These are phyloP conservation scores for Chaetodon trifasciatus DNA, from an alignment of 2,797 vertebrate genomes.

Conservation along the genomic window DNA sequence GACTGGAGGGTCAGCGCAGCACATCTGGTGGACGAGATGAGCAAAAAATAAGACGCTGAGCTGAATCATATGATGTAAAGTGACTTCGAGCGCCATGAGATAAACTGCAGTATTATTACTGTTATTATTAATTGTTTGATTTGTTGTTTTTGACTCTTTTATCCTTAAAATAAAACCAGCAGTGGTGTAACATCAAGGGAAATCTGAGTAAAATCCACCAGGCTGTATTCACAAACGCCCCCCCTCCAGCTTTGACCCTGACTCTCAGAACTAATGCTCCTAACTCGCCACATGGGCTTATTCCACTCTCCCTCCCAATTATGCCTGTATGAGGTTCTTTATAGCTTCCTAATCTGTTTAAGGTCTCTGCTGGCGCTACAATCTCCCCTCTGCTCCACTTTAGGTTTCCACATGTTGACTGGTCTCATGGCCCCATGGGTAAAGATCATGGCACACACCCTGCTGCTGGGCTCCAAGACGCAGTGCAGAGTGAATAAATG, in stretches of 20 bases:
- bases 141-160: neutral
- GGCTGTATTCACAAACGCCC: slow-evolving; percentile 11
- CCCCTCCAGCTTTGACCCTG: slow-evolving; percentile 32
- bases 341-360: slow-evolving; percentile 65
- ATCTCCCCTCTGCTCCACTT: slow-evolving; percentile 60
- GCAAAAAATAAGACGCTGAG: neutral
- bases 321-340: slow-evolving; percentile 52
- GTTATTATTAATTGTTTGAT: too few relatives aligned
- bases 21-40: neutral
- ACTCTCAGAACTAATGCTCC: slow-evolving; percentile 47
- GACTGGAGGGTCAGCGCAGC: neutral
- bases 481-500: slow-evolving; percentile 35
- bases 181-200: slow-evolving; percentile 7
- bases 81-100: too few relatives aligned
- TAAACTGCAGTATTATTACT: too few relatives aligned
- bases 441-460: slow-evolving; percentile 33
- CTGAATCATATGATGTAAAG: too few relatives aligned
- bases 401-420: slow-evolving; percentile 54
- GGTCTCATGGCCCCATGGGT: slow-evolving; percentile 23
- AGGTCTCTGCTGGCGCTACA: slow-evolving; percentile 45
- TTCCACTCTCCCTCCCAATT: slow-evolving; percentile 53
- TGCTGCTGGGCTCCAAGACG: slow-evolving; percentile 37
- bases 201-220: slow-evolving; percentile 31
- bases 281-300: slow-evolving; percentile 47
- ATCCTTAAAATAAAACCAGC: neutral